phyloP scores from a whole-genome alignment of 2,113 vertebrate species.

The Corvus cornix region DNA sequence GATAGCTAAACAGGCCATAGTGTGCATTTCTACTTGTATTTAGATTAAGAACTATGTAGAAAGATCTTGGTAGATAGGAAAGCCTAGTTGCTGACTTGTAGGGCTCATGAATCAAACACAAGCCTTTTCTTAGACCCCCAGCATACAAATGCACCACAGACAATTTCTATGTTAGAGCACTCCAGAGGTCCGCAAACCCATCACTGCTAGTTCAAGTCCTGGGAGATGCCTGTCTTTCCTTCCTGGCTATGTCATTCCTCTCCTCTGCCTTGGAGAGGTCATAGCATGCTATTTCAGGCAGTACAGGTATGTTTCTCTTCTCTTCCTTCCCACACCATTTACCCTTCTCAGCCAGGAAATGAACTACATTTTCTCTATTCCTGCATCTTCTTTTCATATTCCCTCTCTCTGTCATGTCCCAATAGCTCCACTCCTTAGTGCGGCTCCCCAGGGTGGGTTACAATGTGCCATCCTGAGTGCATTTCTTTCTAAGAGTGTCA shows the following conservation, averaged over 20 bases:
- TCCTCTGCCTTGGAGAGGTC: background rate
- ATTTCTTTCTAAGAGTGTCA: background rate
- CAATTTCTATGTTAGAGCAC: background rate
- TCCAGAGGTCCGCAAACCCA: background rate
- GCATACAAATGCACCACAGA: background rate
- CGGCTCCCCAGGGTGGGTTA: background rate
- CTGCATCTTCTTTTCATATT: background rate
- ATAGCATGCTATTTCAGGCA: accelerated
- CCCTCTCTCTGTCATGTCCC: background rate
- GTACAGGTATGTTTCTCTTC: background rate
- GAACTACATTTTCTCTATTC: background rate
- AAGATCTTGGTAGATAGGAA: background rate
- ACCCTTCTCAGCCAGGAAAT: background rate
- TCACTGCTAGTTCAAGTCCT: background rate
- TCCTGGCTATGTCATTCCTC: background rate
- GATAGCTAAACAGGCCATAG: background rate
- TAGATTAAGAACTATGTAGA: background rate
- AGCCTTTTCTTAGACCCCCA: background rate
- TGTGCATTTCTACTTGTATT: background rate
- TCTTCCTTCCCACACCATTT: background rate
- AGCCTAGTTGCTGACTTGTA: background rate
- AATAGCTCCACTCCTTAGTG: background rate
- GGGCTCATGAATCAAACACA: background rate
- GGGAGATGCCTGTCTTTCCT: background rate
- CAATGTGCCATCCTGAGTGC: background rate